phyloP scores from a whole-genome alignment of 2,888 invertebrate species.

The Amphimallon solstitiale region DNA sequence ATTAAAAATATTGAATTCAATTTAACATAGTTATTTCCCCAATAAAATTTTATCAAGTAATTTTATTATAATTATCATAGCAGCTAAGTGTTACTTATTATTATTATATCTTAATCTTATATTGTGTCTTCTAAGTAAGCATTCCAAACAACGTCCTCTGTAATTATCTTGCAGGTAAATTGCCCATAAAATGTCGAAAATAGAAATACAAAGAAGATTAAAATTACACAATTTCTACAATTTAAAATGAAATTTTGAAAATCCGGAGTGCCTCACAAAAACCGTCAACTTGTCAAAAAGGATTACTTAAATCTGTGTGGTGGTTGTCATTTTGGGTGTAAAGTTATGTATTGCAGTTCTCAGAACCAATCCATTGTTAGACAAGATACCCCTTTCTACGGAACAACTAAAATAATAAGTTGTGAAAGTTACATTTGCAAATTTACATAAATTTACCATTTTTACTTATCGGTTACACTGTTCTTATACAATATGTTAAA shows the following conservation, averaged over 20 bases:
- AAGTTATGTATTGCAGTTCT: constrained; percentile 7
- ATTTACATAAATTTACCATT: constrained; percentile 25
- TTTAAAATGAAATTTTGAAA: constrained; percentile 11
- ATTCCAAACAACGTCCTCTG: too few relatives aligned
- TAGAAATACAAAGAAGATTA: not conserved
- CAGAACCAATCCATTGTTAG: constrained; percentile 1
- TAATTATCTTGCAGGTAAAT: not conserved
- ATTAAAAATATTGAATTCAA: too few relatives aligned
- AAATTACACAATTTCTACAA: constrained; percentile 1
- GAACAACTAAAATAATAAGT: constrained; percentile 6
- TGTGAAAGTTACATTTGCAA: constrained; percentile 7
- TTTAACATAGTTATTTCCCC: too few relatives aligned
- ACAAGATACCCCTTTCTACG: not conserved
- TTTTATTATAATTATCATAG: too few relatives aligned
- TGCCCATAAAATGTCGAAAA: not conserved
- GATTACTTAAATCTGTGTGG: constrained; percentile 21
- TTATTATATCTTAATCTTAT: too few relatives aligned
- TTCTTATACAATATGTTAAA: constrained; percentile 12
- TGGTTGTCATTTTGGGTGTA: constrained; percentile 2
- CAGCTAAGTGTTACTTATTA: too few relatives aligned
- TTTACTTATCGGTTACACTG: constrained; percentile 3
- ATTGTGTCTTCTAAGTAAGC: not conserved
- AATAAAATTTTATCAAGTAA: too few relatives aligned
- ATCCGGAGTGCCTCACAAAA: not conserved
- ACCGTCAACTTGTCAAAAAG: constrained; percentile 19